Percentiles rank a stretch among this genome's conserved stretches.
phyloP scores from a whole-genome alignment of 2,888 invertebrate species.

The Ormyrus nitidulus region DNA sequence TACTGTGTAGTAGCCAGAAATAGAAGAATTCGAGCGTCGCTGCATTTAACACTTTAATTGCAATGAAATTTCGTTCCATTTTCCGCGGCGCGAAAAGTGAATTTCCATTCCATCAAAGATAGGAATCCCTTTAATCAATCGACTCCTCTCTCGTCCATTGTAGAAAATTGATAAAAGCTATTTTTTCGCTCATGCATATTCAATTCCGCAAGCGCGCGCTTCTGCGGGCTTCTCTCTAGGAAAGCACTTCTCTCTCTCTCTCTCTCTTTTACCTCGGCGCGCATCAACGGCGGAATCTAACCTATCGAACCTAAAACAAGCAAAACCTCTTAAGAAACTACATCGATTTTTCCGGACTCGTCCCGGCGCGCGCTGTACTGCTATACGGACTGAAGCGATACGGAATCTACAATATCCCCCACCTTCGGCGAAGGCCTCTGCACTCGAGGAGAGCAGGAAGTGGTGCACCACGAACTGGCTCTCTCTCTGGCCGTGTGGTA shows the following conservation, averaged over 20 bases:
- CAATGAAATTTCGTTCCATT: too few relatives aligned
- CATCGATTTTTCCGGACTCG: neutral
- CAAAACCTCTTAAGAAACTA: conserved; percentile 38
- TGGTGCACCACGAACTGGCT: neutral
- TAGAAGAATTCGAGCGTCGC: too few relatives aligned
- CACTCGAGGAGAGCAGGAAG: conserved; percentile 5
- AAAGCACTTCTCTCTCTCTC: neutral
- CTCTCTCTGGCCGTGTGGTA: neutral
- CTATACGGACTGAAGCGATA: conserved; percentile 15
- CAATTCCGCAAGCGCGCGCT: neutral
- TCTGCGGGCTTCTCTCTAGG: too few relatives aligned
- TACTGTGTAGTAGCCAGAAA: too few relatives aligned
- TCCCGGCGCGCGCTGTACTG: neutral
- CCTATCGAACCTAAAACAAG: conserved; percentile 37
- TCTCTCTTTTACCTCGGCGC: neutral
- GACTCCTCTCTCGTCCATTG: neutral
- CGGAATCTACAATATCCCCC: conserved; percentile 25
- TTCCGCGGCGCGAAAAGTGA: too few relatives aligned
- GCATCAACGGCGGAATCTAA: conserved; percentile 25
- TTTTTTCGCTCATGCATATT: conserved; percentile 10
- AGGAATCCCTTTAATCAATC: too few relatives aligned
- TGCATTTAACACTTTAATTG: too few relatives aligned
- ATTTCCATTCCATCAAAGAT: too few relatives aligned
- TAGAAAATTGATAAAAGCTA: conserved; percentile 12
- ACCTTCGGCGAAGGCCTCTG: neutral